Conservation (phyloP, 2,888 invertebrate genomes). For the Phorcus lineatus region DNA sequence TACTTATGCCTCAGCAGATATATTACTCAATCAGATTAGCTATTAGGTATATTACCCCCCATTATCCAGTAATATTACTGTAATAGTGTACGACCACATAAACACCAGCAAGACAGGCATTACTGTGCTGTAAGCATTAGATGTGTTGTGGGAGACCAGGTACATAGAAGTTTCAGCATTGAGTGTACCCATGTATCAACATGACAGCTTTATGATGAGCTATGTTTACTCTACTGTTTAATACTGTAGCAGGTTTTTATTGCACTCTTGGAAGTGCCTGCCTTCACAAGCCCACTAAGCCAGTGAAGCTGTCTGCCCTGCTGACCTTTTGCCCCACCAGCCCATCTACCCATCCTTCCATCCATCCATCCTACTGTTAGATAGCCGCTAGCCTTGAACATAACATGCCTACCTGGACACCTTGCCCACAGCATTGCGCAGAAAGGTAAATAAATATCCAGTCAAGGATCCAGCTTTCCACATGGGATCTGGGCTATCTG, state of each 20-base stretch:
- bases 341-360: neutral
- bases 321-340: conserved; percentile 19
- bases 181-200: conserved; percentile 8
- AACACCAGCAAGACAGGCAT: too few relatives aligned
- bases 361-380: neutral
- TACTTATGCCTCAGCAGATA: too few relatives aligned
- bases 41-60: too few relatives aligned
- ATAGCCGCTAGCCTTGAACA: neutral
- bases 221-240: conserved; percentile 10
- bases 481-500: neutral
- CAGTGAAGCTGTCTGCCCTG: neutral
- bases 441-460: conserved; percentile 22
- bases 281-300: neutral
- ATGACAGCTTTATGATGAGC: conserved; percentile 19
- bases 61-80: too few relatives aligned
- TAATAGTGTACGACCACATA: too few relatives aligned
- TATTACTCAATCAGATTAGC: too few relatives aligned
- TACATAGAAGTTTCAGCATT: neutral
- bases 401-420: conserved; percentile 1
- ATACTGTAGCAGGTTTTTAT: conserved; percentile 23
- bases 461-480: conserved; percentile 4
- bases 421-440: conserved; percentile 13
- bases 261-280: neutral
- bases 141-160: neutral
- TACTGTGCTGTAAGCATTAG: neutral